Conservation (phyloP, 2,113 vertebrate species). For the Grammomys surdaster region DNA sequence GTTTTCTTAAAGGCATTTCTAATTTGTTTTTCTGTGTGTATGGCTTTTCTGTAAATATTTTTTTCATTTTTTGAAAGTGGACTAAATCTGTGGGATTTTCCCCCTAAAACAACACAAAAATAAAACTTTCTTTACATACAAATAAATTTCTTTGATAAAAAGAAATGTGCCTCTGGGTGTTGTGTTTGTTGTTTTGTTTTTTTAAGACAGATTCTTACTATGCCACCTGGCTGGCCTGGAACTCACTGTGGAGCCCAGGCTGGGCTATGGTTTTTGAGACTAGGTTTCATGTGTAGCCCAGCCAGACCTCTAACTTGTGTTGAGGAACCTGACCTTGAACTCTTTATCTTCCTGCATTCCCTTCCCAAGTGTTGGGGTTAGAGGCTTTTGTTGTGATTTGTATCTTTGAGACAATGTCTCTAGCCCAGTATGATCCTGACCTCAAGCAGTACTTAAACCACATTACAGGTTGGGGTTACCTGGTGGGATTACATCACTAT, state of each 20-base stretch:
- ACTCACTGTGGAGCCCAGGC: neutral
- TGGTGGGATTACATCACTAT: neutral
- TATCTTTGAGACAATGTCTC: neutral
- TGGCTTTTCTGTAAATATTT: conserved; percentile 83
- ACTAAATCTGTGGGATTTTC: conserved; percentile 71
- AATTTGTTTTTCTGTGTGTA: conserved; percentile 78
- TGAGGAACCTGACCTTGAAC: neutral
- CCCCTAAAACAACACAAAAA: conserved; percentile 69
- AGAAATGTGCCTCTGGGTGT: conserved; percentile 53
- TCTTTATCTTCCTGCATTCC: neutral
- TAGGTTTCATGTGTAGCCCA: neutral
- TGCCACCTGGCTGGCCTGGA: neutral
- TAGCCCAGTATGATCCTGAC: neutral
- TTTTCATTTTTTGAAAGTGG: conserved; percentile 79
- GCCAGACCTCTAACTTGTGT: neutral
- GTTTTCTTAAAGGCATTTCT: conserved; percentile 67
- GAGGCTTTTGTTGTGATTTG: neutral
- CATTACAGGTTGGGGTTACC: neutral
- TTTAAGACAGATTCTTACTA: neutral
- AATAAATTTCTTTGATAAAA: conserved; percentile 88
- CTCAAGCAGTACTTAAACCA: neutral
- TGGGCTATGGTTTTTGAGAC: neutral
- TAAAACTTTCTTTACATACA: conserved; percentile 82
- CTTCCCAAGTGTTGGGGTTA: neutral
- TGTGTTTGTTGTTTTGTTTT: neutral